These are phyloP conservation scores for Ariolimax columbianus DNA, from an alignment of 2,888 invertebrate genomes.

Conservation along the genomic window DNA sequence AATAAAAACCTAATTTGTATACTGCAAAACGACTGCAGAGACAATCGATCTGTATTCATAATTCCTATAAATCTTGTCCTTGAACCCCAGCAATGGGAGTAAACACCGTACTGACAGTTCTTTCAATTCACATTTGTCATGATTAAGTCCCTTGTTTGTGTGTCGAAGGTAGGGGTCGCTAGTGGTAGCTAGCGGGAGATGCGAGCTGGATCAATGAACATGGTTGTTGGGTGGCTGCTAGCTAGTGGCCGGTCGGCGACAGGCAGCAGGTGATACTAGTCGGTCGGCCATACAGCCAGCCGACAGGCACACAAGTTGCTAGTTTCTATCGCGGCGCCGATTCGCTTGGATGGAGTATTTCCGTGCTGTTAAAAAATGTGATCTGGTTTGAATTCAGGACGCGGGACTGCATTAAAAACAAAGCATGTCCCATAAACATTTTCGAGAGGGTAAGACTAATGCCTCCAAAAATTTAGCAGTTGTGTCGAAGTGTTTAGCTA, in stretches of 20 bases:
- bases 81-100: too few species aligned
- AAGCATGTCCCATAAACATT: conserved; percentile 46
- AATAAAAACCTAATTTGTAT: too few species aligned
- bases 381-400: conserved; percentile 36
- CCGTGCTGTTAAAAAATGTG: conserved; percentile 37
- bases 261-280: background rate
- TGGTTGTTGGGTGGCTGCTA: too few species aligned
- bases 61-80: too few species aligned
- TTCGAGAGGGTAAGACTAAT: conserved; percentile 44
- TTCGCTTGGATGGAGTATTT: background rate
- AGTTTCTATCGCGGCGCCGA: background rate
- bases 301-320: too few species aligned
- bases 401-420: conserved; percentile 13
- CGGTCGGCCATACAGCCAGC: background rate
- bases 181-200: conserved; percentile 44
- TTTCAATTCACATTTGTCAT: too few species aligned
- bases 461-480: conserved; percentile 58
- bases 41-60: too few species aligned
- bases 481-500: conserved; percentile 70
- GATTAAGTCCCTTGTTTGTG: too few species aligned
- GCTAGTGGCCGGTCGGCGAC: too few species aligned
- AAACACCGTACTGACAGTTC: too few species aligned
- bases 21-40: too few species aligned
- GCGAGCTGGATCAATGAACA: conserved; percentile 41
- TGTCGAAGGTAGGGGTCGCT: conserved; percentile 37